Conservation (phyloP, 2,113 vertebrate genomes). For the Labrus mixtus region DNA sequence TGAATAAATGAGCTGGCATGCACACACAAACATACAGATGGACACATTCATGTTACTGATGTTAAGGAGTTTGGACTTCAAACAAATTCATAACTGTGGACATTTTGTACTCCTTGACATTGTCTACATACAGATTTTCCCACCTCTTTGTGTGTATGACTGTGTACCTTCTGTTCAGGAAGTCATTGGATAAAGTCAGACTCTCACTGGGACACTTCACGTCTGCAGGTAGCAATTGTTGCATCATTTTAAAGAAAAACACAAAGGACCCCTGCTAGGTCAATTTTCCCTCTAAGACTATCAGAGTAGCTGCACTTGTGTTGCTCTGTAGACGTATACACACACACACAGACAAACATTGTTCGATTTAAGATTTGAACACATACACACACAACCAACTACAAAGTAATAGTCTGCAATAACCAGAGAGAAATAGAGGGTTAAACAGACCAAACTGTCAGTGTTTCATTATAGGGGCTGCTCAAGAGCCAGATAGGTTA, state of each 20-base stretch:
- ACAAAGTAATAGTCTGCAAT: constrained; percentile 3
- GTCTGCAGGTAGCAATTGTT: constrained; percentile 38
- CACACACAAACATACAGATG: constrained; percentile 22
- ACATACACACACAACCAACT: not conserved
- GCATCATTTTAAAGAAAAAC: constrained; percentile 33
- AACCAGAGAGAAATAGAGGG: not conserved
- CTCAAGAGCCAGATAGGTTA: constrained; percentile 49
- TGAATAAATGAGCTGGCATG: constrained; percentile 59
- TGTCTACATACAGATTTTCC: constrained; percentile 36
- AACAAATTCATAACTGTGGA: constrained; percentile 37
- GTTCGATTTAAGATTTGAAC: not conserved
- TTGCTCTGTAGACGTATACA: not conserved
- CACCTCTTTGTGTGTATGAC: constrained; percentile 16
- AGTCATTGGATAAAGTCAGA: constrained; percentile 16
- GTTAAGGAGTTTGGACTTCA: constrained; percentile 20
- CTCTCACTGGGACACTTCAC: constrained; percentile 17
- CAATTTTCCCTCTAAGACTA: constrained; percentile 18
- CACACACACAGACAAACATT: not conserved
- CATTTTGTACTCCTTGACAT: constrained; percentile 35
- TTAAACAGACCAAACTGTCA: constrained; percentile 2
- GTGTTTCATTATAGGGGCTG: constrained; percentile 36
- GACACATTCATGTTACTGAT: constrained; percentile 13
- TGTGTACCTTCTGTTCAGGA: constrained; percentile 15
- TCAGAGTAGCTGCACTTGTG: not conserved
- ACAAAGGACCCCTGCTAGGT: constrained; percentile 23